Conservation (phyloP, 2,113 vertebrate species). For the Tragelaphus imberbis region DNA sequence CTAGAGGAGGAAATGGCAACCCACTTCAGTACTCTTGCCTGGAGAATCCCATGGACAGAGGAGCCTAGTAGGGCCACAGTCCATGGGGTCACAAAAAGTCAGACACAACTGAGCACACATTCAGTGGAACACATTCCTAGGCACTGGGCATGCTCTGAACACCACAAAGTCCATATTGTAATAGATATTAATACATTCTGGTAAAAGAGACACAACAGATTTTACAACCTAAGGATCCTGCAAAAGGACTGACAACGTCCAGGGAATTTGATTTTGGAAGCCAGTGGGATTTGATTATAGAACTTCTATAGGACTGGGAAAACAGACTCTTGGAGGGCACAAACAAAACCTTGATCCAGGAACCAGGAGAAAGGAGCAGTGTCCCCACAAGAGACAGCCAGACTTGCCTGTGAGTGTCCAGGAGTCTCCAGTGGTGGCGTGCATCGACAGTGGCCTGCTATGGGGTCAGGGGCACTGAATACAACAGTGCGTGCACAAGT, state of each 20-base stretch:
- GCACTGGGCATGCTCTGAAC: background rate
- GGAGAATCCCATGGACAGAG: background rate
- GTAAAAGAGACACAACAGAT: background rate
- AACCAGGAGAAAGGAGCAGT: background rate
- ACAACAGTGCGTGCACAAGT: fast-evolving
- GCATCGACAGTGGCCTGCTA: background rate
- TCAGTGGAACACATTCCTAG: background rate
- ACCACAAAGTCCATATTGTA: background rate
- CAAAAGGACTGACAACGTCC: background rate
- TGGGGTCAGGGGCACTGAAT: background rate
- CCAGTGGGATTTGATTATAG: background rate
- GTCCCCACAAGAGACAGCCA: background rate
- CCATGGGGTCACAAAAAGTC: background rate
- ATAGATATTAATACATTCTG: background rate
- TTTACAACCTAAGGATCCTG: background rate
- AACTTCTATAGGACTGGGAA: background rate
- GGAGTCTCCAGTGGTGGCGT: background rate
- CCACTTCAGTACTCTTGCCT: background rate
- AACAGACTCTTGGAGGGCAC: background rate
- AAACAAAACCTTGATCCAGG: background rate
- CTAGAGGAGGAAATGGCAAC: background rate
- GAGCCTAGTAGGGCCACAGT: background rate
- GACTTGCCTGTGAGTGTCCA: background rate
- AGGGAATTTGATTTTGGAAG: background rate
- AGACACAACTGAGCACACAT: background rate